Conservation (phyloP, 2,888 invertebrate genomes). For the Nebria salina region DNA sequence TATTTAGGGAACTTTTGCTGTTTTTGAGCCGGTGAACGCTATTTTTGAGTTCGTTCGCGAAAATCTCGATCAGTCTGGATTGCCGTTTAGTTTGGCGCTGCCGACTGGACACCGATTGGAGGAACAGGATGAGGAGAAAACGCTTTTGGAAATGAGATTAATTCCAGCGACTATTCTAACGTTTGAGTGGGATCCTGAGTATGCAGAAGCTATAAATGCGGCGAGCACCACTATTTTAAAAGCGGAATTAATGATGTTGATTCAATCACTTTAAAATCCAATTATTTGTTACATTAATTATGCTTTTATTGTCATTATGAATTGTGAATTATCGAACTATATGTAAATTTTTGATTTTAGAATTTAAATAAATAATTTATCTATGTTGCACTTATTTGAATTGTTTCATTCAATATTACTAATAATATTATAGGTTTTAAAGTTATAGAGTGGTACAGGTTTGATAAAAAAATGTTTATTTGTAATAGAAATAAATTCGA, state of each 20-base stretch:
- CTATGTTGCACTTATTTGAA: slow-evolving; percentile 35
- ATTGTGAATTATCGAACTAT: slow-evolving; percentile 22
- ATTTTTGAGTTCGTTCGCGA: slow-evolving; percentile 84
- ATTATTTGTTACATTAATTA: slow-evolving; percentile 18
- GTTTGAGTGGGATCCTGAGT: slow-evolving; percentile 74
- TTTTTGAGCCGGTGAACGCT: slow-evolving; percentile 79
- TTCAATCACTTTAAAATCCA: slow-evolving; percentile 65
- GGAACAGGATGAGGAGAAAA: slow-evolving; percentile 75
- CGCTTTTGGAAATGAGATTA: slow-evolving; percentile 79
- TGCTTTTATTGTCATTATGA: slow-evolving; percentile 5
- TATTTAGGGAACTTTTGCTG: slow-evolving; percentile 84
- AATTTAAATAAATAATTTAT: slow-evolving; percentile 40
- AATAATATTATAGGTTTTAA: neutral
- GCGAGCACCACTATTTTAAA: slow-evolving; percentile 74
- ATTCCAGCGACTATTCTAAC: slow-evolving; percentile 85
- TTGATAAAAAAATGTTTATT: too few relatives aligned
- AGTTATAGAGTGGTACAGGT: too few relatives aligned
- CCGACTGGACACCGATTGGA: slow-evolving; percentile 74
- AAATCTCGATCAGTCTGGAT: slow-evolving; percentile 73
- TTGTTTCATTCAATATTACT: neutral
- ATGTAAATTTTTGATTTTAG: slow-evolving; percentile 20
- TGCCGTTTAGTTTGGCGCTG: slow-evolving; percentile 76
- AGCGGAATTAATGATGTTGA: slow-evolving; percentile 78
- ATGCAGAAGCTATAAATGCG: slow-evolving; percentile 65
- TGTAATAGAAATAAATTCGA: too few relatives aligned